Percentiles rank a stretch among this genome's conserved stretches.
These are phyloP conservation scores for Nomada lathburiana DNA, from an alignment of 2,888 invertebrate genomes.

Conservation along the genomic window DNA sequence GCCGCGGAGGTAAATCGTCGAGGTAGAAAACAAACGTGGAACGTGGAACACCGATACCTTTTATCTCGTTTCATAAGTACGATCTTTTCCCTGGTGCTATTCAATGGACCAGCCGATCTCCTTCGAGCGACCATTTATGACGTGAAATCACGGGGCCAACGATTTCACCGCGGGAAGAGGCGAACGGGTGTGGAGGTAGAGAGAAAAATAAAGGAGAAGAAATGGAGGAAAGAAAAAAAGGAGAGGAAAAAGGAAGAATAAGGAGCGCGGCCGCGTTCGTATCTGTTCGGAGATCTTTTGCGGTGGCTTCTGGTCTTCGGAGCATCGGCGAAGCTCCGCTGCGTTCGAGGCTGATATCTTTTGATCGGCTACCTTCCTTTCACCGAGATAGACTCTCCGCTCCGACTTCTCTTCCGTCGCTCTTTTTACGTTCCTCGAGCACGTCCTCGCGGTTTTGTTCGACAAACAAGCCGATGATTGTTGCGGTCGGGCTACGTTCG, in stretches of 20 bases:
- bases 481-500: constrained; percentile 60
- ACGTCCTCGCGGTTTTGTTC: constrained; percentile 70
- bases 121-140: constrained; percentile 52
- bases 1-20: background rate
- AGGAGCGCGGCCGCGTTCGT: constrained; percentile 28
- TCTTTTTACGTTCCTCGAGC: constrained; percentile 33
- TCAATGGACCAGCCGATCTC: constrained; percentile 59
- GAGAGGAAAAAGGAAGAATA: constrained; percentile 2
- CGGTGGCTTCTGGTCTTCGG: constrained; percentile 68
- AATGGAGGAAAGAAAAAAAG: background rate
- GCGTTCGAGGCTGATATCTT: constrained; percentile 58
- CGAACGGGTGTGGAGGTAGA: background rate
- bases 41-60: constrained; percentile 28
- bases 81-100: constrained; percentile 33
- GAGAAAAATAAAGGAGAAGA: constrained; percentile 6
- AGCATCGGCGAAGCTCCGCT: constrained; percentile 32
- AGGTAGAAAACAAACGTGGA: constrained; percentile 30
- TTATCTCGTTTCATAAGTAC: constrained; percentile 54
- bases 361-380: constrained; percentile 66
- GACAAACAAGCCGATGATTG: constrained; percentile 73
- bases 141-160: constrained; percentile 52
- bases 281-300: constrained; percentile 63
- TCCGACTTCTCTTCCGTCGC: constrained; percentile 11
- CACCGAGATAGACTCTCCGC: constrained; percentile 32
- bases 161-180: constrained; percentile 37